These are phyloP conservation scores for Rhaphigaster nebulosa DNA, from an alignment of 2,888 invertebrate genomes.

Conservation along the genomic window DNA sequence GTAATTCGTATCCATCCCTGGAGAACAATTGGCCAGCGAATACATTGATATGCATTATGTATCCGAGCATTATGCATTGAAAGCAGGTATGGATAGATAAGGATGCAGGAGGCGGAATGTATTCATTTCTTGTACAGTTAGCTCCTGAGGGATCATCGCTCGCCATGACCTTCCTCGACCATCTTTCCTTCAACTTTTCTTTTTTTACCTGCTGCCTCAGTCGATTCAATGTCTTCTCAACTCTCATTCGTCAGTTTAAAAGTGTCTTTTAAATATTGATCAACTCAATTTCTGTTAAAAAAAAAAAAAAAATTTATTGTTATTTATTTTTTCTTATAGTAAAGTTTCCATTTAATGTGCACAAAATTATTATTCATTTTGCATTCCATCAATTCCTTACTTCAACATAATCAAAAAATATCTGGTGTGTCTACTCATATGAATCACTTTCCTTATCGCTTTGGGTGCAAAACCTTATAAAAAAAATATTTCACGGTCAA, in stretches of 20 bases:
- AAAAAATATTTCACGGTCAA: too few species aligned
- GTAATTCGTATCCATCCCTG: not conserved
- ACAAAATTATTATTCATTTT: too few species aligned
- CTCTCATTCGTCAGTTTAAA: not conserved
- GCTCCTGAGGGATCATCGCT: slow-evolving; percentile 1
- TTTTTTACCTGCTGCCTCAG: not conserved
- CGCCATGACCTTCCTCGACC: not conserved
- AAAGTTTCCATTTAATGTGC: not conserved
- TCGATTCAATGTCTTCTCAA: slow-evolving; percentile 10
- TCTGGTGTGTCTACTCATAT: too few species aligned
- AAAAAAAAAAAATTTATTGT: too few species aligned
- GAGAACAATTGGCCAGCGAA: slow-evolving; percentile 1
- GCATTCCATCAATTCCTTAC: too few species aligned
- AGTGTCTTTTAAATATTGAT: not conserved
- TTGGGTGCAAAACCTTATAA: too few species aligned
- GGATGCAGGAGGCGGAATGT: not conserved
- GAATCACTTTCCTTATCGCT: too few species aligned
- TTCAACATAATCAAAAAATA: too few species aligned
- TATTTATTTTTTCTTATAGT: too few species aligned
- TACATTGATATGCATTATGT: not conserved
- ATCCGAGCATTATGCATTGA: not conserved
- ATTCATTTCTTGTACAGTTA: slow-evolving; percentile 14
- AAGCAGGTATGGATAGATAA: not conserved
- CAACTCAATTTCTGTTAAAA: too few species aligned
- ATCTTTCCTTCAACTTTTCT: not conserved